Evolutionary conservation across 2,888 invertebrate species (phyloP).

Genomic region (Cynaeus angustus): DNA sequence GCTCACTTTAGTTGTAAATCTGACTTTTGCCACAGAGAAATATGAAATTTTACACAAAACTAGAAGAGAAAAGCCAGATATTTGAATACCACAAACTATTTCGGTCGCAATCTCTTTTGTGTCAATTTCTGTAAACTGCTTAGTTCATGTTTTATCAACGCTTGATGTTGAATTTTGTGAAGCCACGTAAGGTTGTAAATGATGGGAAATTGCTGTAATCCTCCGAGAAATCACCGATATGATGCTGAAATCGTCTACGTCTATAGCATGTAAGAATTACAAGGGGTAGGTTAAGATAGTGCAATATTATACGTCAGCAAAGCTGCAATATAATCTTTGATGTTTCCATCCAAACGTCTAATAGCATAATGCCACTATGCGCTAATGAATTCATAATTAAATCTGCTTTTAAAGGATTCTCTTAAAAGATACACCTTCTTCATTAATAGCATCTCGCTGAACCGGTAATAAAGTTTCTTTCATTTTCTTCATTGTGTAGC

Average conservation of each 20-base stretch:
- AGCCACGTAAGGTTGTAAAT: constrained; percentile 6
- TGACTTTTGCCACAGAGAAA: no score
- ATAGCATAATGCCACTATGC: no score
- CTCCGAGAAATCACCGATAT: constrained; percentile 31
- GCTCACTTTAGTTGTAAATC: no score
- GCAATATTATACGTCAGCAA: constrained; percentile 18
- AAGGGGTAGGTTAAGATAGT: constrained; percentile 13
- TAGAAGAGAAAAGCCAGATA: no score
- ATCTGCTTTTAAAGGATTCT: constrained; percentile 35
- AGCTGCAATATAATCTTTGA: constrained; percentile 29
- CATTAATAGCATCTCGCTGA: constrained; percentile 23
- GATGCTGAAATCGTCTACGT: constrained; percentile 7
- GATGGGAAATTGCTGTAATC: constrained; percentile 28
- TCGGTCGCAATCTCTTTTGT: no score
- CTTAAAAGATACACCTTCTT: constrained; percentile 40
- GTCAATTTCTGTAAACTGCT: not conserved
- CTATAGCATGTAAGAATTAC: constrained; percentile 17
- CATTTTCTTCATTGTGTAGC: constrained; percentile 7
- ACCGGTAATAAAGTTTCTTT: constrained; percentile 26
- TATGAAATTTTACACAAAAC: no score
- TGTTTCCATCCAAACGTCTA: constrained; percentile 31
- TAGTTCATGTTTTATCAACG: constrained; percentile 1
- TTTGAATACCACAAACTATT: no score
- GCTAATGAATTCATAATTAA: constrained; percentile 45
- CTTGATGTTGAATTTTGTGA: constrained; percentile 3